phyloP scores from a whole-genome alignment of 2,888 invertebrate genomes.

The Nasonia oneida region DNA sequence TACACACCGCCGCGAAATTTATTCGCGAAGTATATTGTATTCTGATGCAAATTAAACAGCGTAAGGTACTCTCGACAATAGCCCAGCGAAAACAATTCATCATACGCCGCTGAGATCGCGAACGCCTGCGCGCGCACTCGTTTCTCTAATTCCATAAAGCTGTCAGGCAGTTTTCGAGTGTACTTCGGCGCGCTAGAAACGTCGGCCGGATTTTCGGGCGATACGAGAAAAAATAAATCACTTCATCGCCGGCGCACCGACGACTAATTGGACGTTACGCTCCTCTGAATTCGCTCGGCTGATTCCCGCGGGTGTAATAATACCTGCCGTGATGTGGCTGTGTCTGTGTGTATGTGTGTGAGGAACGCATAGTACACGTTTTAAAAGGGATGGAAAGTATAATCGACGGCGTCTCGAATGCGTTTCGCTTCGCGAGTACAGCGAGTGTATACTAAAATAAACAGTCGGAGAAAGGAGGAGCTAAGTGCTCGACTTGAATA shows the following conservation, averaged over 20 bases:
- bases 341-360: too few species aligned
- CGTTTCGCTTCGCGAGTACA: slow-evolving; percentile 6
- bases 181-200: slow-evolving; percentile 37
- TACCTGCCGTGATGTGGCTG: too few species aligned
- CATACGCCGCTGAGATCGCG: slow-evolving; percentile 30
- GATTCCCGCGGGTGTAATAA: background rate
- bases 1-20: too few species aligned
- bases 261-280: background rate
- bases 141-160: slow-evolving; percentile 52
- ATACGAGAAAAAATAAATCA: slow-evolving; percentile 16
- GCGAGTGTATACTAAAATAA: slow-evolving; percentile 37
- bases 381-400: background rate
- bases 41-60: background rate
- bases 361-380: background rate
- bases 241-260: background rate
- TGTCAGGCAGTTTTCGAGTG: slow-evolving; percentile 34
- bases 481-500: slow-evolving; percentile 37
- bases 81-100: slow-evolving; percentile 21
- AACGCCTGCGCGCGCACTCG: background rate
- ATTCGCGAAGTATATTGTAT: background rate
- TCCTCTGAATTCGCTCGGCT: background rate
- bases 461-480: slow-evolving; percentile 1
- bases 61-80: background rate
- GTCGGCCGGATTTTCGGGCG: slow-evolving; percentile 34
- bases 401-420: slow-evolving; percentile 20